These are phyloP conservation scores for Beris chalybata DNA, from an alignment of 2,888 invertebrate genomes.

Conservation along the genomic window DNA sequence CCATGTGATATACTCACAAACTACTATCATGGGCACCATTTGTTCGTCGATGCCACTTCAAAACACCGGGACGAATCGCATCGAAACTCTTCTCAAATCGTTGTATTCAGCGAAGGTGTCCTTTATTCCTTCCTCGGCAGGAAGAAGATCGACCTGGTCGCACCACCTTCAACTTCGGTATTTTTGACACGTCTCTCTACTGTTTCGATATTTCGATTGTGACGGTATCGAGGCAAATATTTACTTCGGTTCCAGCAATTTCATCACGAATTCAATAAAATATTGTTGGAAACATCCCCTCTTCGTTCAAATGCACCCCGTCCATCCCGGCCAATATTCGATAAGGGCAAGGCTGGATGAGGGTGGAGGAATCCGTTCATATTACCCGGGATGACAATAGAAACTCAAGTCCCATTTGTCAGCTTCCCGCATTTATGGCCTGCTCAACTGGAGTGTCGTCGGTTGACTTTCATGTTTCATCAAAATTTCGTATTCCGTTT, in stretches of 20 bases:
- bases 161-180: neutral
- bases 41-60: too few species aligned
- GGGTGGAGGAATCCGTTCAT: neutral
- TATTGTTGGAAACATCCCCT: slow-evolving; percentile 18
- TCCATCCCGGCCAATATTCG: neutral
- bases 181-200: slow-evolving; percentile 8
- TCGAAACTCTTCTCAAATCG: too few species aligned
- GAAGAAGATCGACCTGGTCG: too few species aligned
- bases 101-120: too few species aligned
- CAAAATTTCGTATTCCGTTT: slow-evolving; percentile 16
- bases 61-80: too few species aligned
- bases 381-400: slow-evolving; percentile 9
- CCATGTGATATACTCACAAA: too few species aligned
- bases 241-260: slow-evolving; percentile 21
- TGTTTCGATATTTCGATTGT: slow-evolving; percentile 13
- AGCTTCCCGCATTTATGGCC: slow-evolving; percentile 20
- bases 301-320: too few species aligned
- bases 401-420: neutral
- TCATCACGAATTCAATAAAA: slow-evolving; percentile 30
- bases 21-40: too few species aligned
- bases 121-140: too few species aligned
- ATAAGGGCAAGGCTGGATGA: neutral
- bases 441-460: slow-evolving; percentile 8
- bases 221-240: slow-evolving; percentile 16
- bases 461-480: slow-evolving; percentile 10